Evolutionary conservation across 2,888 invertebrate genomes (phyloP).

Genomic region (Copidosoma aretas): DNA sequence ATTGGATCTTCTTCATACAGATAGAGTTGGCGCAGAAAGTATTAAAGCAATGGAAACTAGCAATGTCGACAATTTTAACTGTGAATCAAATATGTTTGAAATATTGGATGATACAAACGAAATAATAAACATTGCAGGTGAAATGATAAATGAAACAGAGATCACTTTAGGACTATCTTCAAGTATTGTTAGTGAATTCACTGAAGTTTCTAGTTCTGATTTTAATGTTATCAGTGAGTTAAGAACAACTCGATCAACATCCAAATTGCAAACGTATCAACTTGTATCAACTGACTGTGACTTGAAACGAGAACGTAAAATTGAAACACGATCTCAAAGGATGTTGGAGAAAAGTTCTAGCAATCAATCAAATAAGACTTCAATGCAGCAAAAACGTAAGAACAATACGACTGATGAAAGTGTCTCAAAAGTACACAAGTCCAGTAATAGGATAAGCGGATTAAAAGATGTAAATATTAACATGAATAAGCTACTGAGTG

Average conservation of each 20-base stretch:
- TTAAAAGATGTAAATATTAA: constrained; percentile 46
- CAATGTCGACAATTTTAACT: too few species aligned
- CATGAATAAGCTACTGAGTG: constrained; percentile 56
- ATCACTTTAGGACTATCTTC: background rate
- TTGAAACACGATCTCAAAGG: constrained; percentile 35
- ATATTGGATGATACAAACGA: background rate
- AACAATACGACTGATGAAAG: constrained; percentile 31
- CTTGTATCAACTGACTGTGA: background rate
- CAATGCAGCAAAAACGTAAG: constrained; percentile 33
- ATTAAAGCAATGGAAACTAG: background rate
- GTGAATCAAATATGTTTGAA: background rate
- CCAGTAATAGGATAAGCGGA: constrained; percentile 13
- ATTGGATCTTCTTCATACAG: constrained; percentile 5
- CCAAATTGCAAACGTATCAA: constrained; percentile 13
- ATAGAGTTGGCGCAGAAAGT: background rate
- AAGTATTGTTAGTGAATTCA: constrained; percentile 11
- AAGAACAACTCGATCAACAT: constrained; percentile 31
- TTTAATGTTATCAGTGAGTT: constrained; percentile 23
- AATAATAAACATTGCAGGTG: background rate
- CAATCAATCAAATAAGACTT: constrained; percentile 34
- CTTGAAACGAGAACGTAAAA: background rate
- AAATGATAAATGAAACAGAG: constrained; percentile 15
- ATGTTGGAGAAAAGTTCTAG: constrained; percentile 45
- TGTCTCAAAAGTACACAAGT: constrained; percentile 23
- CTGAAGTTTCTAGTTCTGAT: constrained; percentile 16